These are phyloP conservation scores for Odiellus spinosus DNA, from an alignment of 2,888 invertebrate genomes.

Conservation along the genomic window DNA sequence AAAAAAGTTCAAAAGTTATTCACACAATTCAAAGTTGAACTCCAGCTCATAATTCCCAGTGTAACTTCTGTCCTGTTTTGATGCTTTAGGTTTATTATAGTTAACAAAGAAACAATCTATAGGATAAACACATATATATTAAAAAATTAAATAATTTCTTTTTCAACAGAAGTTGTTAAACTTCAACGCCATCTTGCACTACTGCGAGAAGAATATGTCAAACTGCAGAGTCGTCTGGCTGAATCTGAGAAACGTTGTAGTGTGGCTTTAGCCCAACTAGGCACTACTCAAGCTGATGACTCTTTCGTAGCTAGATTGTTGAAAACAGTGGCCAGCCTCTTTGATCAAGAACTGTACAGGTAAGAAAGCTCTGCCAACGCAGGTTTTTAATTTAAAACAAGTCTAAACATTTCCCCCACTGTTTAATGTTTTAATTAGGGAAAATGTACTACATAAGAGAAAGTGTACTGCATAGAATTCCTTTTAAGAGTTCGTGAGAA, in stretches of 20 bases:
- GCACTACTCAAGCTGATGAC: conserved; percentile 39
- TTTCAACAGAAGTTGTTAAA: conserved; percentile 36
- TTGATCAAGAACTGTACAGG: conserved; percentile 48
- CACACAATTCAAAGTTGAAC: too few species aligned
- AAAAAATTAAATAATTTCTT: conserved; percentile 2
- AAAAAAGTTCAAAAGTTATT: too few species aligned
- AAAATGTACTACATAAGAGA: too few species aligned
- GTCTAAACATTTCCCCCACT: not conserved
- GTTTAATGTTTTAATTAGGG: too few species aligned
- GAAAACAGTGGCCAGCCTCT: conserved; percentile 62
- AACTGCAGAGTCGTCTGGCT: conserved; percentile 60
- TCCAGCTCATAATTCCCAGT: too few species aligned
- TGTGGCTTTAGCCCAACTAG: conserved; percentile 50
- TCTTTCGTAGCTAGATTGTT: conserved; percentile 72
- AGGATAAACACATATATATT: too few species aligned
- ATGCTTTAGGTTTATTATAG: too few species aligned
- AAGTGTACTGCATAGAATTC: too few species aligned
- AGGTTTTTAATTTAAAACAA: conserved; percentile 1
- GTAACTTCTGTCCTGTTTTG: too few species aligned
- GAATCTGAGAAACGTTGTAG: conserved; percentile 73
- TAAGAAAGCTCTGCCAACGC: conserved; percentile 19
- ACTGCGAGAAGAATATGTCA: conserved; percentile 77
- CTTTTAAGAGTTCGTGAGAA: too few species aligned
- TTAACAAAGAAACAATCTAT: too few species aligned
- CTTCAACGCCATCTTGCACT: conserved; percentile 66